A percentile compares a stretch with the other conserved stretches of the same genome.
phyloP scores from a whole-genome alignment of 1,140 invertebrate species.

The Orussus abietinus region DNA sequence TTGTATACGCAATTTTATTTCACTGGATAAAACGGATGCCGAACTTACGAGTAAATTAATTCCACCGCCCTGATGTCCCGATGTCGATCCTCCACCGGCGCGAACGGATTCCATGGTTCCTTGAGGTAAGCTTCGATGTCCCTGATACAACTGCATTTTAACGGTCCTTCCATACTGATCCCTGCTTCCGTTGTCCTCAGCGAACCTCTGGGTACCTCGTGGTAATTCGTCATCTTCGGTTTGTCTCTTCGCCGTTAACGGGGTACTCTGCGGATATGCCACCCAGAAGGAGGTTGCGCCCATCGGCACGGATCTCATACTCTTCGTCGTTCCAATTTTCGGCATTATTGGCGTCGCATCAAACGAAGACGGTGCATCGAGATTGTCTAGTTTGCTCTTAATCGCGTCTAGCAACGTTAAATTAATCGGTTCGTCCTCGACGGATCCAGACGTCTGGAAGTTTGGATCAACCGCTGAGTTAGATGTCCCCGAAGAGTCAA shows the following conservation, averaged over 20 bases:
- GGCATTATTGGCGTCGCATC: constrained; percentile 9
- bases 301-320: not conserved
- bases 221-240: constrained; percentile 20
- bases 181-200: constrained; percentile 2
- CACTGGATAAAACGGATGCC: not conserved
- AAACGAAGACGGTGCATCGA: constrained; percentile 21
- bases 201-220: constrained; percentile 7
- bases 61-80: constrained; percentile 41
- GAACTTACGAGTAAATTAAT: constrained; percentile 45
- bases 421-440: too few species aligned
- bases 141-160: constrained; percentile 47
- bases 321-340: constrained; percentile 10
- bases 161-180: constrained; percentile 26
- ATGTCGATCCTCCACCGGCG: constrained; percentile 39
- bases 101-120: constrained; percentile 43
- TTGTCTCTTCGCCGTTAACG: constrained; percentile 26
- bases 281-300: constrained; percentile 32
- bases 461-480: too few species aligned
- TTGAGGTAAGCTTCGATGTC: constrained; percentile 46
- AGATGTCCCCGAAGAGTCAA: too few species aligned
- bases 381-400: constrained; percentile 27
- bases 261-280: constrained; percentile 22
- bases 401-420: constrained; percentile 38
- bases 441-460: too few species aligned
- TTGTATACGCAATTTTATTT: constrained; percentile 8